A percentile compares a stretch with the other conserved stretches of the same genome.
Conservation (phyloP, 2,113 vertebrate genomes). For the Alosa alosa region DNA sequence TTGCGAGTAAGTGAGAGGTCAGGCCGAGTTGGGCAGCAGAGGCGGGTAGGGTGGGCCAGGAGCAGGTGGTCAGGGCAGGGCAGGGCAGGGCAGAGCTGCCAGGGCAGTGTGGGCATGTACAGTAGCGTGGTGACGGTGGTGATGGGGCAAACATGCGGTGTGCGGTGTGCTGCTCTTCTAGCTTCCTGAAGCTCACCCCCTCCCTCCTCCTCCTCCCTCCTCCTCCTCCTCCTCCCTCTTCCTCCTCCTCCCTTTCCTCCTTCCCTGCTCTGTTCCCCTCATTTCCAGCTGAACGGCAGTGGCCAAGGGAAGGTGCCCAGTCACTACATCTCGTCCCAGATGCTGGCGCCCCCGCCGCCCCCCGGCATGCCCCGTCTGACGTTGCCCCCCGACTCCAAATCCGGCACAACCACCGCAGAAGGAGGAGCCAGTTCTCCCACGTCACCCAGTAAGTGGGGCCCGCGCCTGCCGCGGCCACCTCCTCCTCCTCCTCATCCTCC, state of each 20-base stretch:
- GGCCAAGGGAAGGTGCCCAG: conserved; percentile 89
- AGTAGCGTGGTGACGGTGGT: background rate
- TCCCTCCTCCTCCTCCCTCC: conserved; percentile 33
- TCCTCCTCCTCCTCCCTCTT: background rate
- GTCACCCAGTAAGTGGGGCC: conserved; percentile 84
- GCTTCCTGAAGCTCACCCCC: conserved; percentile 26
- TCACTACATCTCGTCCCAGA: conserved; percentile 91
- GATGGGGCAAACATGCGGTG: background rate
- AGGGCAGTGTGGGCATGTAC: background rate
- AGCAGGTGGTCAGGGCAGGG: background rate
- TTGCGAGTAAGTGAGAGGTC: background rate
- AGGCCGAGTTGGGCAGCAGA: background rate
- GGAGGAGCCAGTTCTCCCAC: conserved; percentile 83
- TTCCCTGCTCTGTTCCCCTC: conserved; percentile 55
- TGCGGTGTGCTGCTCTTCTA: background rate
- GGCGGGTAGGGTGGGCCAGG: background rate
- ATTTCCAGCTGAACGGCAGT: conserved; percentile 88
- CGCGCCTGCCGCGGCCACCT: background rate
- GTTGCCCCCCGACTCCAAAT: conserved; percentile 85
- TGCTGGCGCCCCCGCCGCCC: conserved; percentile 84
- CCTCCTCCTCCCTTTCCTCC: background rate
- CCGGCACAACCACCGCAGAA: conserved; percentile 83
- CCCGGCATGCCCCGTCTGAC: conserved; percentile 82
- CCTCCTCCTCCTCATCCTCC: background rate
- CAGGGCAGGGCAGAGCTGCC: background rate